Evolutionary conservation across 1,140 invertebrate species (phyloP), one percentile per base, ranked within the genome.

Genomic region (Temnothorax curvispinosus): DNA sequence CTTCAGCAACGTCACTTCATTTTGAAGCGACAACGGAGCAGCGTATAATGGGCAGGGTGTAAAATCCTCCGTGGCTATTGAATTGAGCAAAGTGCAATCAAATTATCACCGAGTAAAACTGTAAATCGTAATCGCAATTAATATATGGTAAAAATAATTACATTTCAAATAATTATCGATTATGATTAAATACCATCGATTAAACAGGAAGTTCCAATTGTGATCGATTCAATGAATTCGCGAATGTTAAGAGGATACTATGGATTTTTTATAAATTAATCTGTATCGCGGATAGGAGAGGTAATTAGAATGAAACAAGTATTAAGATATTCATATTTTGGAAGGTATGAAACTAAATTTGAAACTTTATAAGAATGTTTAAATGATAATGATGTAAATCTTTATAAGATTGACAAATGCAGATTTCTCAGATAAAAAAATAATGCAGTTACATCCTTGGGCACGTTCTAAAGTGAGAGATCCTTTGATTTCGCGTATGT

Each of bases 61-160:
- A 27, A n/a, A 21, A 65, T 78, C 11, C 32, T 21, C 27, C 60
- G 11, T 5, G 9, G 3, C 13, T 35, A 52, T 38, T n/a, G 47
- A 80, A 80, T 80, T 21, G 18, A 2, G 27, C 41, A 32, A 52
- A 50, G 15, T 60, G 38, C 38, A 80, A 69, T 69, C 35, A n/a
- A 41, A 69, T 69, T 69, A 69, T 69, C 6, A 38, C 6, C 35
- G 21, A 54, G 3, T 13, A 44, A 15, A 35, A 56, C 27, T 41
- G 15, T 2, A 60, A 27, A 18, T 38, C n/a, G 8, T 41, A 38
- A 44, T 58, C 13, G 4, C 8, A 8, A 60, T 7, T 58, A 44
- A 27, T 58, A 18, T 58, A 15, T 60, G 32, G 9, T 44, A 15
- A 77, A 77, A 77, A 60, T n/a, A 65, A 78, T 64, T 32, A 62